phyloP scores from a whole-genome alignment of 35 echinoderm and acorn worm species.

The Amphiura filiformis region DNA sequence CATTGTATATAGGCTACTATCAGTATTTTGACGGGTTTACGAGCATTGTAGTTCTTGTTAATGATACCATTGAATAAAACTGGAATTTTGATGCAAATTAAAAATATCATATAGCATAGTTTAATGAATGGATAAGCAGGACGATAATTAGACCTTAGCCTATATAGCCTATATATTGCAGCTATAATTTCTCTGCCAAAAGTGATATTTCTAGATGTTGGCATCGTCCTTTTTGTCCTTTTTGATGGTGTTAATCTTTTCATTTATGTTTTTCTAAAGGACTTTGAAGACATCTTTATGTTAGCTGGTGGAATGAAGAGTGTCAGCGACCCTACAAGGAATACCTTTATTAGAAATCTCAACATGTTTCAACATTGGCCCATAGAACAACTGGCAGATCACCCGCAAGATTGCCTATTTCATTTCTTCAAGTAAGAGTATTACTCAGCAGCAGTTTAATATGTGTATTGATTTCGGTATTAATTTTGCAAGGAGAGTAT shows the following conservation, averaged over 20 bases:
- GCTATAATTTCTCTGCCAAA: background rate
- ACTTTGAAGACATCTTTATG: slow-evolving; percentile 92
- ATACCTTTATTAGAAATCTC: slow-evolving; percentile 59
- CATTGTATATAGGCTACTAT: too few relatives aligned
- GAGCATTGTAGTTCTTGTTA: too few relatives aligned
- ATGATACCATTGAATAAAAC: too few relatives aligned
- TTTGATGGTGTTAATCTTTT: too few relatives aligned
- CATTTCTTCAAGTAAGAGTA: slow-evolving; percentile 80
- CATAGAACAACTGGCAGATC: slow-evolving; percentile 38
- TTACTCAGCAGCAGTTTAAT: background rate
- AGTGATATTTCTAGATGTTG: too few relatives aligned
- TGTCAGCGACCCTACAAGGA: slow-evolving; percentile 71
- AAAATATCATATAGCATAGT: too few relatives aligned
- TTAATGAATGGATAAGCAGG: too few relatives aligned
- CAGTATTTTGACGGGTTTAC: too few relatives aligned
- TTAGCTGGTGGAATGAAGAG: slow-evolving; percentile 74
- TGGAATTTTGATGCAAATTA: too few relatives aligned
- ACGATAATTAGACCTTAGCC: background rate
- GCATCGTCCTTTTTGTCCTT: too few relatives aligned
- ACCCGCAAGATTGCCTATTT: slow-evolving; percentile 78
- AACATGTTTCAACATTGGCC: slow-evolving; percentile 69
- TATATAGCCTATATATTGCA: background rate
- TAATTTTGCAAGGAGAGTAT: background rate
- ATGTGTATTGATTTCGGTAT: background rate
- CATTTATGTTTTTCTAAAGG: slow-evolving; percentile 33